These are phyloP conservation scores for Petrocephalus microphthalmus DNA, from an alignment of 2,113 vertebrate species.

Conservation along the genomic window DNA sequence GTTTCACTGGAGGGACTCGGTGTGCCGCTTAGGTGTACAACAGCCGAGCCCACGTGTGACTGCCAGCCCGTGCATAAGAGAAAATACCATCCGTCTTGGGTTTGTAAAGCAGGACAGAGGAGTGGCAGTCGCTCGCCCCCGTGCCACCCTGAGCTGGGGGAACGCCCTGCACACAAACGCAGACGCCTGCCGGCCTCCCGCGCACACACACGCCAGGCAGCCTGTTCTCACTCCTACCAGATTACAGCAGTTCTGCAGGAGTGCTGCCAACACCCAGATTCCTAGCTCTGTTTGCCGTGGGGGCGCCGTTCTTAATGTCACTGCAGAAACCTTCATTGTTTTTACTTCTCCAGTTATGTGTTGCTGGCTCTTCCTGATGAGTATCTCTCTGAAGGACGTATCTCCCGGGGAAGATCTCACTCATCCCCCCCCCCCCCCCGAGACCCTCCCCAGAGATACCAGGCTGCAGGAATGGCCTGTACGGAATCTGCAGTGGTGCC, in stretches of 20 bases:
- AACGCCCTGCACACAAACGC: not conserved
- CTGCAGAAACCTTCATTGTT: not conserved
- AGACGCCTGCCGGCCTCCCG: not conserved
- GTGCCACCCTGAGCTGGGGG: not conserved
- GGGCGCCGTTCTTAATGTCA: not conserved
- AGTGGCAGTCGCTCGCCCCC: not conserved
- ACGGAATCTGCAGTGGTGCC: not conserved
- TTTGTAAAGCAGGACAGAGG: not conserved
- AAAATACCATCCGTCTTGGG: no score
- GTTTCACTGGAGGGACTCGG: not conserved
- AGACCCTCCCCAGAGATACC: not conserved
- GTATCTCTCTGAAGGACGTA: not conserved
- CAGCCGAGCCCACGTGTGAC: not conserved
- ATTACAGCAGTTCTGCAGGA: not conserved
- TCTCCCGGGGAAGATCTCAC: not conserved
- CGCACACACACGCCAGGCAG: not conserved
- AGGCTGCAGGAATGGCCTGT: not conserved
- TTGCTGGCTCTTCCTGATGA: not conserved
- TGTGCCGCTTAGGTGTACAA: not conserved
- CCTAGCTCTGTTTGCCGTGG: not conserved
- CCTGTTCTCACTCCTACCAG: not conserved
- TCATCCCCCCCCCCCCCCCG: not conserved
- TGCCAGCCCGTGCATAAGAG: no score
- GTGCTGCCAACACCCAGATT: not conserved
- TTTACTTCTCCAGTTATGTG: not conserved